Evolutionary conservation across 2,797 vertebrate genomes (phyloP).

Genomic region (Silurus lanzhouensis): DNA sequence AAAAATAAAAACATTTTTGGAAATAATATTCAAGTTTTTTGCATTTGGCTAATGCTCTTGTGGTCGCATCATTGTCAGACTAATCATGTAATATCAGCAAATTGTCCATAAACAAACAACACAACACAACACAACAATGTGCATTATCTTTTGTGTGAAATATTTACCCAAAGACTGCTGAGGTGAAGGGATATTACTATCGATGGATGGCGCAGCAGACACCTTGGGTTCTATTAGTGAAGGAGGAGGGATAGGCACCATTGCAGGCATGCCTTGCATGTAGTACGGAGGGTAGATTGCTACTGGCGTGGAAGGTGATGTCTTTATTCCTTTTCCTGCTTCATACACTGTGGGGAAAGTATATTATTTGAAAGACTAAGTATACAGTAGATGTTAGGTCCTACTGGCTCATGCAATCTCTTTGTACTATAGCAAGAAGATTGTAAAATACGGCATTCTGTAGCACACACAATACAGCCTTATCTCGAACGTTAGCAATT

Average conservation of each 20-base stretch:
- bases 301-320: constrained; percentile 75
- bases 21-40: neutral
- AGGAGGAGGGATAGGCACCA: constrained; percentile 84
- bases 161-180: constrained; percentile 26
- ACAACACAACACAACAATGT: too few species aligned
- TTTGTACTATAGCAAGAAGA: neutral
- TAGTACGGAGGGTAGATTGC: constrained; percentile 88
- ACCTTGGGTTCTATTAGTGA: constrained; percentile 86
- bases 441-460: neutral
- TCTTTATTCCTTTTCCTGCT: constrained; percentile 94
- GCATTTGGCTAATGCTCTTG: neutral
- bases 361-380: neutral
- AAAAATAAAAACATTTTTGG: neutral
- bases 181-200: constrained; percentile 70
- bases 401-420: neutral
- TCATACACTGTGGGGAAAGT: constrained; percentile 81
- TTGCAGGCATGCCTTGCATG: constrained; percentile 84
- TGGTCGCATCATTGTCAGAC: neutral
- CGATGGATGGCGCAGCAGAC: constrained; percentile 73
- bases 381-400: neutral
- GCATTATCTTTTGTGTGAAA: neutral
- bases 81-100: neutral
- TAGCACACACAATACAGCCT: neutral
- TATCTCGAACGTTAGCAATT: neutral
- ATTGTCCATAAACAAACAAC: neutral